These are phyloP conservation scores for Phaethornis superciliosus DNA, from an alignment of 2,113 vertebrate genomes.

Conservation along the genomic window DNA sequence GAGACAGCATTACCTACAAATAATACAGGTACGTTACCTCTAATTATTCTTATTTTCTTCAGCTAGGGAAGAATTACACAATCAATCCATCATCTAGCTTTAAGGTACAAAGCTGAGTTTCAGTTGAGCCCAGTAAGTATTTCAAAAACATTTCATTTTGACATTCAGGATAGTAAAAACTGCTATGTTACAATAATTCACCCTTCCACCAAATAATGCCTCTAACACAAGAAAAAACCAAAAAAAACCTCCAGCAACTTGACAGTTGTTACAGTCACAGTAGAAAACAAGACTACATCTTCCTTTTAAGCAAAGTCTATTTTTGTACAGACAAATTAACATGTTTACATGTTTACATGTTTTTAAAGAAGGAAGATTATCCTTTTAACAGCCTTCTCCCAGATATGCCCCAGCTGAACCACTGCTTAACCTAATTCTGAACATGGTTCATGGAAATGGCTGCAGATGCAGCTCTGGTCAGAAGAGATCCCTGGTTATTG, in stretches of 20 bases:
- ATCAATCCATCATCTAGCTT: neutral
- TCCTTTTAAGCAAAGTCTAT: neutral
- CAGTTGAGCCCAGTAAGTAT: neutral
- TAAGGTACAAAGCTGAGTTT: neutral
- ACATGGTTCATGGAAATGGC: fast-evolving
- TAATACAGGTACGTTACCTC: neutral
- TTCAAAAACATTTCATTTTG: neutral
- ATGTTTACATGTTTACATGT: too few relatives aligned
- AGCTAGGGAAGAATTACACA: neutral
- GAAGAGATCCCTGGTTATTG: neutral
- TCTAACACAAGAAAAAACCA: neutral
- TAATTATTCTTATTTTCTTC: neutral
- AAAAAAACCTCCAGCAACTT: neutral
- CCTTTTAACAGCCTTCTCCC: neutral
- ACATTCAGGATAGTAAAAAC: neutral
- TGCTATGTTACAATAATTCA: neutral
- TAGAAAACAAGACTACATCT: neutral
- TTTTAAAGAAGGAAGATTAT: neutral
- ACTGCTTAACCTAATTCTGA: neutral
- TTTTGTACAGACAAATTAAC: neutral
- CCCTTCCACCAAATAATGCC: neutral
- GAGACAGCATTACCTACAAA: neutral
- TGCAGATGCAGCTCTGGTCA: neutral
- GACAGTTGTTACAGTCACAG: neutral
- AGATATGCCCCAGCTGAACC: neutral